Base-by-base conservation (phyloP, 2,888 invertebrate species). In the Tiliacea aurago region DNA sequence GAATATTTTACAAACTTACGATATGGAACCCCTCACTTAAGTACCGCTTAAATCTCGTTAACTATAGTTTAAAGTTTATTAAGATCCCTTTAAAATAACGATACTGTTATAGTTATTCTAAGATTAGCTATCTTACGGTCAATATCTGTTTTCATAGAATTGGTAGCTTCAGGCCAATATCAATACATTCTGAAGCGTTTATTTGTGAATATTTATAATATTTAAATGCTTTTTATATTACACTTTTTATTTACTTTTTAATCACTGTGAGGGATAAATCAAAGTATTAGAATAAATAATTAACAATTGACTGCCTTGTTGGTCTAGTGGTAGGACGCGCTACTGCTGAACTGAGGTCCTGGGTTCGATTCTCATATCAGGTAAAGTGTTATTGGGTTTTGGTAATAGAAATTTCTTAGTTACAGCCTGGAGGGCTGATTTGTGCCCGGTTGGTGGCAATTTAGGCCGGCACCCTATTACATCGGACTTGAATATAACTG, bases 41-140 rank as follows among this genome's bases (percentile, higher is more conserved):
- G 73, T 53, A 56, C 76, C 73, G 41, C 65, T 72, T 58, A 73
- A 63, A 77, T 61, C 72, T 63, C 33, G 45, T 73, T 73, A 80
- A 80, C 47, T 67, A 11, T 56, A 65, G 56, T 70, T 83, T 59
- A 73, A 58, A 37, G 69, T 80, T 80, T 83, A 81, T 67, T 83
- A 83, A 67, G 74, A 64, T 61, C 66, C 67, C 63, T 61, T 74
- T 67, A 55, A 81, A 80, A 83, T 83, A 70, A 83, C 63, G 74
- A 63, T 80, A 83, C 37, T 64, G 71, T 65, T 80, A 73, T 77
- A 45, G 71, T 58, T 51, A 71, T 53, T 56, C 10, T 55, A 61
- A 70, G 70, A 51, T 76, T 47, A 41, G 45, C 56, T 81, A 65
- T 81, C 11, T 56, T 37, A 70, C 55, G 28, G 63, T n/a, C n/a